A percentile compares a stretch with the other conserved stretches of the same genome.
These are phyloP conservation scores for Siniperca undulata DNA, from an alignment of 2,797 vertebrate species.

Conservation along the genomic window DNA sequence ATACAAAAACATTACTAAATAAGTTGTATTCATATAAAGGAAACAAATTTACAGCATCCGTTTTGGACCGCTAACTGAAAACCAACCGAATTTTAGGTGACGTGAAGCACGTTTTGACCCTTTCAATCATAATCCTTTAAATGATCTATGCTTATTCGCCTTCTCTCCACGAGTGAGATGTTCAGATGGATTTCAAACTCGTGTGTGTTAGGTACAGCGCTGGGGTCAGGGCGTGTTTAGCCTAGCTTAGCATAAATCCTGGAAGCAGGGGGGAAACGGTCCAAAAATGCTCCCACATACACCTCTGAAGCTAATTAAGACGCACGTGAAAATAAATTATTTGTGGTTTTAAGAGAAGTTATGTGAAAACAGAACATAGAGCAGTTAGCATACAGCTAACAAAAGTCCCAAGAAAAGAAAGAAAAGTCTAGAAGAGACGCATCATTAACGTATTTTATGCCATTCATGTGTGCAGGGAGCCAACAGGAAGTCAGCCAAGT, in stretches of 20 bases:
- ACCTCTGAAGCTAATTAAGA: no score
- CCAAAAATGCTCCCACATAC: background rate
- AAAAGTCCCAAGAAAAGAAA: no score
- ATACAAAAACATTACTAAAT: background rate
- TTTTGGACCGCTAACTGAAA: background rate
- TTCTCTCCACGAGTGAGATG: background rate
- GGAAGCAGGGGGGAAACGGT: background rate
- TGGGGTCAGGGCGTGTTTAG: background rate
- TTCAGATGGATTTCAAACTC: background rate
- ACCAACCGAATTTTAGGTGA: no score
- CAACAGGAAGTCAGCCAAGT: no score
- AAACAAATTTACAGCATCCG: background rate
- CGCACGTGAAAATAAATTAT: no score
- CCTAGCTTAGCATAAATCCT: conserved; percentile 17
- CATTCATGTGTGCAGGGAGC: no score
- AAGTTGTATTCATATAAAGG: background rate
- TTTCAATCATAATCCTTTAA: background rate
- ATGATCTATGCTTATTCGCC: background rate
- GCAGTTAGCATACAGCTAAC: no score
- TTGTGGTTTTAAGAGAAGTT: no score
- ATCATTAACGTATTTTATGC: no score
- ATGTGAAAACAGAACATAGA: no score
- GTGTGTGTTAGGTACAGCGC: background rate
- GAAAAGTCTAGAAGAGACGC: no score
- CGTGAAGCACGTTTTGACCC: background rate